Evolutionary conservation across 2,797 vertebrate genomes (phyloP).

Genomic region (Sebastiscus tertius): DNA sequence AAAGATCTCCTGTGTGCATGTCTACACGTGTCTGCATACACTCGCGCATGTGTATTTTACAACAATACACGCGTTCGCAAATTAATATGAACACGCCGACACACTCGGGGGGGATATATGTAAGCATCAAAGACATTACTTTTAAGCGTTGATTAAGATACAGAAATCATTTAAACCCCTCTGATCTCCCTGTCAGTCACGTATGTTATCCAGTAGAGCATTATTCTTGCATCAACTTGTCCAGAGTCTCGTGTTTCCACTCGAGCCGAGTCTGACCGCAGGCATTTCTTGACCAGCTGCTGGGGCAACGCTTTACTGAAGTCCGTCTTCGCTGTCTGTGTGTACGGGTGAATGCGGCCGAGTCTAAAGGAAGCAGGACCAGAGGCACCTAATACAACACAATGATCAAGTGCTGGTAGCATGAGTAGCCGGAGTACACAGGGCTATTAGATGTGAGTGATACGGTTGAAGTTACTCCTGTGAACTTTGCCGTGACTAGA

Average conservation of each 20-base stretch:
- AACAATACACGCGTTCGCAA: constrained; percentile 23
- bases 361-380: constrained; percentile 62
- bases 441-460: constrained; percentile 80
- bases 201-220: constrained; percentile 3
- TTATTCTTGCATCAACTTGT: constrained; percentile 65
- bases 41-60: constrained; percentile 7
- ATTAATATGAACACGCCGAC: constrained; percentile 27
- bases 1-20: constrained; percentile 43
- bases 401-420: constrained; percentile 71
- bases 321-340: constrained; percentile 56
- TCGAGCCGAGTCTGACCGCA: constrained; percentile 53
- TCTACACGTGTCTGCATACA: constrained; percentile 11
- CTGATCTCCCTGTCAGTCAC: constrained; percentile 42
- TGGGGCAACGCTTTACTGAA: constrained; percentile 61
- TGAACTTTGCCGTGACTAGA: constrained; percentile 73
- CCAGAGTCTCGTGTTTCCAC: constrained; percentile 66
- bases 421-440: constrained; percentile 66
- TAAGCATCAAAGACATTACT: constrained; percentile 38
- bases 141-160: constrained; percentile 29
- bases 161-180: constrained; percentile 28
- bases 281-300: constrained; percentile 66
- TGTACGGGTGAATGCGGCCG: constrained; percentile 58
- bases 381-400: constrained; percentile 69
- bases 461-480: constrained; percentile 77
- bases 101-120: constrained; percentile 7